phyloP scores from a whole-genome alignment of 2,888 invertebrate species.

The Lasioglossum vierecki region DNA sequence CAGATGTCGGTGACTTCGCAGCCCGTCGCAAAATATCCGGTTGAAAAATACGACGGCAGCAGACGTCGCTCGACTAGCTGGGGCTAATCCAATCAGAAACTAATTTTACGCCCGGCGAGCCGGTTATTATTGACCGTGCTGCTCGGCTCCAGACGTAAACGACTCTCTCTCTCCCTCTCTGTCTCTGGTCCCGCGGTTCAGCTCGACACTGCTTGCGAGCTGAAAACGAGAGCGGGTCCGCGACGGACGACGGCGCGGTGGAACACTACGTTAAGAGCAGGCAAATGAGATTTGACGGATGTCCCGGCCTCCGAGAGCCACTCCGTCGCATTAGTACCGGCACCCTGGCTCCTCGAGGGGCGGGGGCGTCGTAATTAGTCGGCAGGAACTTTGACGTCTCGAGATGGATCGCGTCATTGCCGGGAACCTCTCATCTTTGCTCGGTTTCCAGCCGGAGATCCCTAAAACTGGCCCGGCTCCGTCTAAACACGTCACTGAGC shows the following conservation, averaged over 20 bases:
- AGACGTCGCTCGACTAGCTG: constrained; percentile 22
- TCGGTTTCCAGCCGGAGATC: constrained; percentile 29
- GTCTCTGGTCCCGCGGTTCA: neutral
- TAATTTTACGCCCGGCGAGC: constrained; percentile 64
- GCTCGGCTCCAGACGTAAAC: constrained; percentile 43
- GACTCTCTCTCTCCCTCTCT: constrained; percentile 24
- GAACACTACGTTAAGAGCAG: constrained; percentile 39
- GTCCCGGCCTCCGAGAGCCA: constrained; percentile 39
- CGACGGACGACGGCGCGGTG: constrained; percentile 14
- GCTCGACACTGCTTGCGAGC: neutral
- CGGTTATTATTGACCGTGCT: constrained; percentile 59
- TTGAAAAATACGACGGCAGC: constrained; percentile 18
- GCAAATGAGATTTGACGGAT: constrained; percentile 63
- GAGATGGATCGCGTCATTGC: constrained; percentile 61
- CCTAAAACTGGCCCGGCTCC: neutral
- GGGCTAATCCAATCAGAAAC: constrained; percentile 62
- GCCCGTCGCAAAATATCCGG: neutral
- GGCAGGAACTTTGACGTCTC: constrained; percentile 62
- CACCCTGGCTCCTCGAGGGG: constrained; percentile 34
- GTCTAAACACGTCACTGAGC: neutral
- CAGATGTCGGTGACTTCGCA: neutral
- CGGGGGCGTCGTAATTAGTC: constrained; percentile 57
- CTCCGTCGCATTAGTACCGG: constrained; percentile 53
- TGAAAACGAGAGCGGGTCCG: constrained; percentile 5
- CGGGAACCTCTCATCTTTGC: constrained; percentile 37